Evolutionary conservation across 2,888 invertebrate species (phyloP).

Genomic region (Acheta domesticus): DNA sequence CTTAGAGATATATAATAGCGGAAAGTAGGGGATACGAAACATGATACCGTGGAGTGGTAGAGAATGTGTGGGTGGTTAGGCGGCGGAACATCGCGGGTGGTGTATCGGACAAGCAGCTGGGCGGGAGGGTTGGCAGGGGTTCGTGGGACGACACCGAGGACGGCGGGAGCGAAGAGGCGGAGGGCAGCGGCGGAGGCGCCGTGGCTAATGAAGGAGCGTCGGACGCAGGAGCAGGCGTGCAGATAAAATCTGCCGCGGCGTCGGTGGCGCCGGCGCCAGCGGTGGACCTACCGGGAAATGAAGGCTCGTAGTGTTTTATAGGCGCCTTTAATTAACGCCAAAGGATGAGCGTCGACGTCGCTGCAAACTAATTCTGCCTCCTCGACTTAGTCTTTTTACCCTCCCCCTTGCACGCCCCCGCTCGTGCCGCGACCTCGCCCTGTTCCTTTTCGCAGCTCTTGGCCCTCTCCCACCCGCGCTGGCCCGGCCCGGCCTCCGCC

Average conservation of each 20-base stretch:
- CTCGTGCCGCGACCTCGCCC: background rate
- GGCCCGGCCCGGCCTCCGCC: too few species aligned
- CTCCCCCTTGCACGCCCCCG: background rate
- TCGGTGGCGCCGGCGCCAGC: background rate
- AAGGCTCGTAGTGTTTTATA: constrained; percentile 18
- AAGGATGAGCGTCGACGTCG: constrained; percentile 7
- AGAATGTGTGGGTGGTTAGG: too few species aligned
- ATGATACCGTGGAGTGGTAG: too few species aligned
- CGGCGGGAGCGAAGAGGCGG: background rate
- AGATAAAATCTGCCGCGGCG: background rate
- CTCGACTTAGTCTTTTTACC: background rate
- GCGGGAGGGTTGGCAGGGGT: too few species aligned
- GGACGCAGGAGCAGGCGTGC: background rate
- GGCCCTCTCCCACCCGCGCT: too few species aligned
- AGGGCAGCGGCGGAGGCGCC: background rate
- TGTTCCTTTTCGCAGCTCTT: background rate
- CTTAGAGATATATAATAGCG: too few species aligned
- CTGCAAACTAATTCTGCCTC: background rate
- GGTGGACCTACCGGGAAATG: constrained; percentile 8
- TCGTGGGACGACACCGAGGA: too few species aligned
- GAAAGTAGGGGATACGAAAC: too few species aligned
- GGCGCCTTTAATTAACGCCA: constrained; percentile 18
- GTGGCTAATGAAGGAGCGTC: background rate
- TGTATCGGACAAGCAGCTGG: too few species aligned
- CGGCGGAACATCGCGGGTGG: too few species aligned